phyloP scores from a whole-genome alignment of 2,797 vertebrate genomes.

The Poeciliopsis paucimaculata region DNA sequence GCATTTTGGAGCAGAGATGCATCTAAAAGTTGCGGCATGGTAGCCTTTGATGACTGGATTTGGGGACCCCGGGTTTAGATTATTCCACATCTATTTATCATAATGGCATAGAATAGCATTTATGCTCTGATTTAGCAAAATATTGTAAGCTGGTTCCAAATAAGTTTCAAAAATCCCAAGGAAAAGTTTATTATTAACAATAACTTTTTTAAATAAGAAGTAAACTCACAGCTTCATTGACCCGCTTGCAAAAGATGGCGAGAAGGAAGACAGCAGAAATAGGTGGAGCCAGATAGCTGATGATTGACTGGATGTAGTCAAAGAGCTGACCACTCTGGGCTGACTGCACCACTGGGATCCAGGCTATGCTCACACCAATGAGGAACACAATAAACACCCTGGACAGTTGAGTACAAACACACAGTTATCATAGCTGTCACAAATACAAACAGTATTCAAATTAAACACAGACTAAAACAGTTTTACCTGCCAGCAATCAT shows the following conservation, averaged over 20 bases:
- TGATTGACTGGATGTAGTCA: slow-evolving; percentile 90
- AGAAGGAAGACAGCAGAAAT: slow-evolving; percentile 88
- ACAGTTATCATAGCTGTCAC: not conserved
- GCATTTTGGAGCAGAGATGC: no score
- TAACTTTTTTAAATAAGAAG: not conserved
- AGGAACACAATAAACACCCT: slow-evolving; percentile 89
- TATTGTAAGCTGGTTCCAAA: not conserved
- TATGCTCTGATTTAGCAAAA: not conserved
- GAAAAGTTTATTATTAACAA: not conserved
- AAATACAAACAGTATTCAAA: slow-evolving; percentile 1
- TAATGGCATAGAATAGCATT: not conserved
- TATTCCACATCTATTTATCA: not conserved
- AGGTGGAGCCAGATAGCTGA: slow-evolving; percentile 90
- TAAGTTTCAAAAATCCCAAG: not conserved
- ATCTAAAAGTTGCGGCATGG: no score
- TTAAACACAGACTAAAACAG: slow-evolving; percentile 22
- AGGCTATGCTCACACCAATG: slow-evolving; percentile 91
- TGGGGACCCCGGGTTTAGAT: not conserved
- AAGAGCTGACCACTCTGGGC: slow-evolving; percentile 93
- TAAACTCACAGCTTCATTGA: slow-evolving; percentile 85
- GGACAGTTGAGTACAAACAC: slow-evolving; percentile 22
- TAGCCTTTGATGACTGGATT: no score
- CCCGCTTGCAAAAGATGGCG: slow-evolving; percentile 89
- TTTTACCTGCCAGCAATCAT: slow-evolving; percentile 91
- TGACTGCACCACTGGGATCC: slow-evolving; percentile 91